Percentiles rank a stretch among this genome's conserved stretches.
Conservation (phyloP, 2,888 invertebrate genomes). For the Chaetoderma sp. region DNA sequence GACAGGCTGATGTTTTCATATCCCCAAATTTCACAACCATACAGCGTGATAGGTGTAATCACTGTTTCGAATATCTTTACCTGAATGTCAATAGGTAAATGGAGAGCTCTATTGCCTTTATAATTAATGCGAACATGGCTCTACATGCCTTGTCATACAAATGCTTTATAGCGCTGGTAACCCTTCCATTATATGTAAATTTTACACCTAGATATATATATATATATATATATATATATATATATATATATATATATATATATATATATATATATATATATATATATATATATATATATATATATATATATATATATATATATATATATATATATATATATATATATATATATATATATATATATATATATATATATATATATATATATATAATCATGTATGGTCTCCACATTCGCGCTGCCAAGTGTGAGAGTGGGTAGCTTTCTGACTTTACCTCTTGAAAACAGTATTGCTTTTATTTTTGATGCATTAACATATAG, state of each 20-base stretch:
- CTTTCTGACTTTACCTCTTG: conserved; percentile 15
- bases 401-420: conserved; percentile 32
- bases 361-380: conserved; percentile 10
- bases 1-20: too few species aligned
- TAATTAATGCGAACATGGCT: too few species aligned
- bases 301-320: neutral
- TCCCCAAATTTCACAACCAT: too few species aligned
- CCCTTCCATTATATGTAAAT: neutral
- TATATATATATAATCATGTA: neutral
- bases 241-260: conserved; percentile 1
- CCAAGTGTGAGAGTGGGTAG: too few species aligned
- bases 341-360: conserved; percentile 12
- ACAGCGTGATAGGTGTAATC: too few species aligned
- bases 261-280: conserved; percentile 2
- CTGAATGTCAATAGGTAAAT: too few species aligned
- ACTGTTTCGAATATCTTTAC: too few species aligned
- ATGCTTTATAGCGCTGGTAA: too few species aligned
- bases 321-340: conserved; percentile 4
- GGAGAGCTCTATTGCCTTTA: too few species aligned
- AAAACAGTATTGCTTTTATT: too few species aligned
- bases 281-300: neutral
- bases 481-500: too few species aligned
- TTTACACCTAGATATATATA: neutral
- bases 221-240: neutral
- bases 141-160: too few species aligned